A percentile compares a stretch with the other conserved stretches of the same genome.
phyloP scores from a whole-genome alignment of 2,888 invertebrate species.

The Melanostoma mellinum region DNA sequence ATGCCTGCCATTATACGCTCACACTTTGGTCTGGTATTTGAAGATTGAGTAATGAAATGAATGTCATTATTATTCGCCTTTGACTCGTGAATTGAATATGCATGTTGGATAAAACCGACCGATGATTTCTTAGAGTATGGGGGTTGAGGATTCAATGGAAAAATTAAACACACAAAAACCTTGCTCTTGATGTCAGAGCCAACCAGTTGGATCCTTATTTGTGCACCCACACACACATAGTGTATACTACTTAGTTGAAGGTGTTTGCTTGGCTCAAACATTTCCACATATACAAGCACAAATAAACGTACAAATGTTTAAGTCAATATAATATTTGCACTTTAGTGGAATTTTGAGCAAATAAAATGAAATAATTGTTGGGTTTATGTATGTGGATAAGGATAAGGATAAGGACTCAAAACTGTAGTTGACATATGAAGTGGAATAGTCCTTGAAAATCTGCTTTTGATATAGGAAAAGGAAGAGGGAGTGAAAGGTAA shows the following conservation, averaged over 20 bases:
- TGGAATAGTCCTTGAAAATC: slow-evolving; percentile 54
- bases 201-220: slow-evolving; percentile 63
- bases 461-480: slow-evolving; percentile 42
- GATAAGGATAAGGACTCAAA: slow-evolving; percentile 49
- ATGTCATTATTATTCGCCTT: slow-evolving; percentile 72
- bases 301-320: slow-evolving; percentile 46
- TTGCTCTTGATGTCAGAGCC: slow-evolving; percentile 54
- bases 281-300: slow-evolving; percentile 2
- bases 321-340: slow-evolving; percentile 70
- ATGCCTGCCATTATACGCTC: slow-evolving; percentile 39
- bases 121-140: slow-evolving; percentile 43
- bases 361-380: slow-evolving; percentile 71
- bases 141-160: background rate
- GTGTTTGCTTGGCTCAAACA: slow-evolving; percentile 55
- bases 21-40: slow-evolving; percentile 21
- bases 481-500: slow-evolving; percentile 19
- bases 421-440: slow-evolving; percentile 67
- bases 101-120: slow-evolving; percentile 46
- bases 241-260: slow-evolving; percentile 4
- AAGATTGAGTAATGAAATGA: slow-evolving; percentile 71
- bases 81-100: slow-evolving; percentile 68
- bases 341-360: slow-evolving; percentile 69
- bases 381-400: slow-evolving; percentile 22
- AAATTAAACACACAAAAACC: slow-evolving; percentile 21
- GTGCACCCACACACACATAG: slow-evolving; percentile 12